phyloP scores from a whole-genome alignment of 2,888 invertebrate species.

The Axea sp. region DNA sequence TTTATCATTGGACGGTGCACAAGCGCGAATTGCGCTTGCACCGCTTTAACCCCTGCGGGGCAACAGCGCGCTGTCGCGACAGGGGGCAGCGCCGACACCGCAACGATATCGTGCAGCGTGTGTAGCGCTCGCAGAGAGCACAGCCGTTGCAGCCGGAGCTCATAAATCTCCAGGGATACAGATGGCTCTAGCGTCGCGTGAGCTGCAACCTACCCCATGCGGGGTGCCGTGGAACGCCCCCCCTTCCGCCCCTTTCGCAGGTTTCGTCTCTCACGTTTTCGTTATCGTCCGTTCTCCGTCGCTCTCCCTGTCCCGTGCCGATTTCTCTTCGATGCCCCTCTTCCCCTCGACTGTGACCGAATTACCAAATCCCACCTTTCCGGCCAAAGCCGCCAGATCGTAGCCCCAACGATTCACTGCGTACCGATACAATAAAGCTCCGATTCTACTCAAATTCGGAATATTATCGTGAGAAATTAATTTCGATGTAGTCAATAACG shows the following conservation, averaged over 20 bases:
- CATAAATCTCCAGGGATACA: conserved; percentile 79
- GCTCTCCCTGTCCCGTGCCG: conserved; percentile 56
- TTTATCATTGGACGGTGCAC: conserved; percentile 74
- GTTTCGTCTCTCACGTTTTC: too few species aligned
- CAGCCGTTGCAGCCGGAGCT: conserved; percentile 77
- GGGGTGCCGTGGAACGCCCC: conserved; percentile 76
- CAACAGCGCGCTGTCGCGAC: conserved; percentile 77
- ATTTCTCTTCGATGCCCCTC: conserved; percentile 26
- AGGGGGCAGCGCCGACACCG: conserved; percentile 74
- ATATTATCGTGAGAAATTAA: conserved; percentile 54
- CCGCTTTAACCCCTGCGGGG: conserved; percentile 79
- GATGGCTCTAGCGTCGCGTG: conserved; percentile 79
- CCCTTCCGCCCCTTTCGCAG: conserved; percentile 64
- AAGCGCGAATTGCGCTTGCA: conserved; percentile 79
- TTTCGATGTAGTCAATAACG: too few species aligned
- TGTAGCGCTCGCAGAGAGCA: conserved; percentile 74
- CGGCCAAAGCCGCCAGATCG: conserved; percentile 64
- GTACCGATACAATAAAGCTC: conserved; percentile 43
- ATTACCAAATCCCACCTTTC: conserved; percentile 75
- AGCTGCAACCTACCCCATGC: conserved; percentile 79
- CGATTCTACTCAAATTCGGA: conserved; percentile 37
- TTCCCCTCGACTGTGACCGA: conserved; percentile 67
- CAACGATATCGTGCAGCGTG: conserved; percentile 73
- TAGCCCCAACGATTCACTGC: conserved; percentile 45
- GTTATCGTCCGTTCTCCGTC: conserved; percentile 7